A percentile compares a stretch with the other conserved stretches of the same genome.
Conservation (phyloP, 1,140 invertebrate species). For the Paracyclopina nana region DNA sequence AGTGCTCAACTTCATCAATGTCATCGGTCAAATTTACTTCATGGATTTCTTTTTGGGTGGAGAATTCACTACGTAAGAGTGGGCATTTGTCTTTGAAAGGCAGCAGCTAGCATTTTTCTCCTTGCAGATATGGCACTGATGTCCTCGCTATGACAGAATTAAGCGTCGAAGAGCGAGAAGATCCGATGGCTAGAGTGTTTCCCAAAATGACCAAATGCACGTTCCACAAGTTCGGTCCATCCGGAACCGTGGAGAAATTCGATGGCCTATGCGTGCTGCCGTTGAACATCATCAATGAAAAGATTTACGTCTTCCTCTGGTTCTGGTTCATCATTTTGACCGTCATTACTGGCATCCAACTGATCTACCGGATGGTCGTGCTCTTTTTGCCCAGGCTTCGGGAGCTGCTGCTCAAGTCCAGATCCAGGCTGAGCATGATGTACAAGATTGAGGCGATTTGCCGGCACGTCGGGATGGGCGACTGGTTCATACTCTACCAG, state of each 20-base stretch:
- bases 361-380: constrained; percentile 23
- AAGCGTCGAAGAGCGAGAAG: constrained; percentile 18
- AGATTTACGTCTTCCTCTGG: constrained; percentile 30
- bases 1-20: constrained; percentile 26
- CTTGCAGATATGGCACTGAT: constrained; percentile 24
- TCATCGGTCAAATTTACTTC: constrained; percentile 24
- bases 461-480: constrained; percentile 21
- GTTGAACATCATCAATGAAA: constrained; percentile 32
- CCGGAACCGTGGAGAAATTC: constrained; percentile 25
- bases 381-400: constrained; percentile 22
- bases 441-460: constrained; percentile 17
- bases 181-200: constrained; percentile 23
- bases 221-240: constrained; percentile 25
- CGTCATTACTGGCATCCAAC: constrained; percentile 20
- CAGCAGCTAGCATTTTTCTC: no score
- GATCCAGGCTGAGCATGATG: constrained; percentile 17
- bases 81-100: no score
- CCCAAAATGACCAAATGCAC: constrained; percentile 24
- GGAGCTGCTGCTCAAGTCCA: constrained; percentile 18
- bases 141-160: constrained; percentile 22
- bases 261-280: constrained; percentile 30
- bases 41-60: constrained; percentile 24
- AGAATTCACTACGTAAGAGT: constrained; percentile 24
- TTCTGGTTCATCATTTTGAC: constrained; percentile 28
- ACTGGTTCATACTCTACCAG: constrained; percentile 26